phyloP scores from a whole-genome alignment of 2,113 vertebrate genomes.

The Muntiacus muntjak region DNA sequence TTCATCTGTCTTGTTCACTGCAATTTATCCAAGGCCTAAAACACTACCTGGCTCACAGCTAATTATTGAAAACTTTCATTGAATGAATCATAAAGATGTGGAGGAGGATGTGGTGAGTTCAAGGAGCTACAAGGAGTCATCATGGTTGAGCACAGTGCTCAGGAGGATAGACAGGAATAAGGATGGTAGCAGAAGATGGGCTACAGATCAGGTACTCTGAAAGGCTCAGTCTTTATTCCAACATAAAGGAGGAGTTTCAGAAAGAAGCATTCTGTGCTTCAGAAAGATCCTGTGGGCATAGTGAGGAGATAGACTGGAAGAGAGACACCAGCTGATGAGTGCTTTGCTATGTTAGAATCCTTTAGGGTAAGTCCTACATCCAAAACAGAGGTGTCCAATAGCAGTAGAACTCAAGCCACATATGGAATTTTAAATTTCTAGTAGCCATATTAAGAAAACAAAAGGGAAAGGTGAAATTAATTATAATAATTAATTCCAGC shows the following conservation, averaged over 20 bases:
- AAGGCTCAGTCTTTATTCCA: background rate
- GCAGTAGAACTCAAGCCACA: background rate
- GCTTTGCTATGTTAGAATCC: background rate
- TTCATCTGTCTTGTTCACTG: background rate
- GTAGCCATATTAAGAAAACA: background rate
- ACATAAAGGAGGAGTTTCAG: background rate
- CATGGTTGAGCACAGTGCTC: background rate
- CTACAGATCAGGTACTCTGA: fast-evolving
- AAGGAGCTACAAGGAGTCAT: background rate
- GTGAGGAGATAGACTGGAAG: background rate
- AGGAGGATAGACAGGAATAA: background rate
- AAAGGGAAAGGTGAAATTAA: background rate
- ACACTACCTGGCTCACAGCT: background rate
- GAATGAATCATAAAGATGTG: background rate
- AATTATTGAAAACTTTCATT: background rate
- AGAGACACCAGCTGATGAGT: background rate
- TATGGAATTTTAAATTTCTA: background rate
- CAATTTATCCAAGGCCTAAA: background rate
- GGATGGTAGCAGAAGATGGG: too few relatives aligned
- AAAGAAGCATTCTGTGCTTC: background rate
- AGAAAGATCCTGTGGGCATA: background rate
- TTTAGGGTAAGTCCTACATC: background rate
- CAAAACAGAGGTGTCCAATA: background rate
- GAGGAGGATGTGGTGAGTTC: background rate
- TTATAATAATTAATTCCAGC: background rate